Percentiles rank a stretch among this genome's conserved stretches.
Conservation (phyloP, 2,113 vertebrate species). For the Oceanites oceanicus region DNA sequence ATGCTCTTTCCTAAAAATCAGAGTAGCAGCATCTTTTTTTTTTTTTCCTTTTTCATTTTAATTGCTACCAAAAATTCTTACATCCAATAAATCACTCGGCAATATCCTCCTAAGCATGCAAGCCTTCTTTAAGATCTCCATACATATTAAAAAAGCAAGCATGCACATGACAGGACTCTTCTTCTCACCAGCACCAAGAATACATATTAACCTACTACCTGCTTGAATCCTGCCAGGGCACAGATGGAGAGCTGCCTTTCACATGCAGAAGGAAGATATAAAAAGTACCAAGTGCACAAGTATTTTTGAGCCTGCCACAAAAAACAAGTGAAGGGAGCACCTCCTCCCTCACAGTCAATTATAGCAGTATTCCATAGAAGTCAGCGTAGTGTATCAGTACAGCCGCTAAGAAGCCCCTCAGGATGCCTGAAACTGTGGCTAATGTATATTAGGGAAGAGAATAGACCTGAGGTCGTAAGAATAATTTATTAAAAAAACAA, state of each 20-base stretch:
- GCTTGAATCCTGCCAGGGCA: slow-evolving; percentile 4
- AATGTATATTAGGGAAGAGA: not conserved
- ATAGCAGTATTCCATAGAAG: not conserved
- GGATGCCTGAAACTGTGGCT: not conserved
- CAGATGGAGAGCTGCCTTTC: slow-evolving; percentile 45
- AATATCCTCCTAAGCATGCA: not conserved
- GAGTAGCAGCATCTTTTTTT: not conserved
- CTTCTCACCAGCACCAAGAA: not conserved
- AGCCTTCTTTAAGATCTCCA: not conserved
- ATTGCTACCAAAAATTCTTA: not conserved
- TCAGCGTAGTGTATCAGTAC: not conserved
- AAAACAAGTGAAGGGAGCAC: not conserved
- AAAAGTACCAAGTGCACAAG: slow-evolving; percentile 27
- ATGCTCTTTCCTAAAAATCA: not conserved
- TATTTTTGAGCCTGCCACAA: slow-evolving; percentile 40
- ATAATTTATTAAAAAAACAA: not conserved
- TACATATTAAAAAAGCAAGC: not conserved
- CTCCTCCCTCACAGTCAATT: not conserved
- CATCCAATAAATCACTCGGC: not conserved
- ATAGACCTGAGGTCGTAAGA: not conserved
- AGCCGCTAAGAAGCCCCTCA: not conserved
- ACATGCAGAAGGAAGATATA: slow-evolving; percentile 1
- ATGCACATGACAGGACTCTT: not conserved
- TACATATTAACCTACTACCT: slow-evolving; percentile 39
- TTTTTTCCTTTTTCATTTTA: not conserved